Evolutionary conservation across 2,888 invertebrate species (phyloP), one percentile per base, ranked within the genome.

Genomic region (Bugula neritina): DNA sequence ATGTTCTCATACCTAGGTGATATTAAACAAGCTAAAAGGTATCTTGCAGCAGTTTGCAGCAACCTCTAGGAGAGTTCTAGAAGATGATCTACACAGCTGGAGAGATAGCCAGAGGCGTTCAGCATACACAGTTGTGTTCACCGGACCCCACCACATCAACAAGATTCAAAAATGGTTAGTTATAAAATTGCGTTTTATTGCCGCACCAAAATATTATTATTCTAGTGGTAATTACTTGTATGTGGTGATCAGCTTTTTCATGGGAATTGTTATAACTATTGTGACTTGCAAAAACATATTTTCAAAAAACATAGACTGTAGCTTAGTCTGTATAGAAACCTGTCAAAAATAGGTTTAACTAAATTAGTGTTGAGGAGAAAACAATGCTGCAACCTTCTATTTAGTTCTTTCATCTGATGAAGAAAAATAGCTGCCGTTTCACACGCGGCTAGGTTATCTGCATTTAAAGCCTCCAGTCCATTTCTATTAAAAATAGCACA

Each of bases 161-260:
- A 63, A 34, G n/a, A 63, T 63, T 31, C 63, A 63, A 31, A 63
- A 63, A 27, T 63, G 63, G 63, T 63, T 27, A 34, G 31, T 63
- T 13, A 13, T 5, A 25, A 57, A 5, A n/a, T n/a, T 25, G 5
- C 17, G 17, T 52, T 52, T 13, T 52, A 10, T 52, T 13, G 21
- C 52, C 10, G 21, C 21, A 52, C 21, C 21, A 21, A 10, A 52
- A 52, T 13, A 13, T 52, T 13, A 13, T 52, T 52, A 13, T 10
- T 13, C 21, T 52, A 13, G 52, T 52, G 21, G 52, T 52, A 13
- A 13, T 52, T 52, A 13, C 21, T 21, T 13, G 21, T 52, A 13
- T 52, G 21, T 10, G 52, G 10, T 21, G 21, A 52, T 10, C 21
- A 13, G 52, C 21, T 52, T 52, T 52, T 52, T 52, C 10, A 52